Evolutionary conservation across 1,140 invertebrate species (phyloP).

Genomic region (Apolygus lucorum): DNA sequence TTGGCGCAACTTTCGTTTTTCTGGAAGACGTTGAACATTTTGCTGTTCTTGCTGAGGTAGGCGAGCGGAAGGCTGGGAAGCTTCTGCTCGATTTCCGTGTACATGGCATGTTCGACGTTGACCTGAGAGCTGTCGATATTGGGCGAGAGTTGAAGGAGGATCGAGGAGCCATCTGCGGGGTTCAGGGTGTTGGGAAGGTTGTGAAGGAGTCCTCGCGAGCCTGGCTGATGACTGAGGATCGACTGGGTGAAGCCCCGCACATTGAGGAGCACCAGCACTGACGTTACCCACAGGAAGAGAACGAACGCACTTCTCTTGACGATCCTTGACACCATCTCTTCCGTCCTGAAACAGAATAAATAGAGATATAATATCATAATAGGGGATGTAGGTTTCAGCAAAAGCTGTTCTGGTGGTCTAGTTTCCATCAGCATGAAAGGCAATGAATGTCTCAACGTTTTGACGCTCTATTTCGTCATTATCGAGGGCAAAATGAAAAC

Average conservation of each 20-base stretch:
- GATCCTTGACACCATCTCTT: constrained; percentile 26
- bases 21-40: constrained; percentile 58
- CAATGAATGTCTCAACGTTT: no score
- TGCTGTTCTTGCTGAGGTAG: constrained; percentile 65
- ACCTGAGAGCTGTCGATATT: constrained; percentile 56
- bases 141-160: constrained; percentile 42
- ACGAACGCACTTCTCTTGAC: constrained; percentile 30
- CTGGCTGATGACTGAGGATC: constrained; percentile 16
- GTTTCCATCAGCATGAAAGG: not conserved
- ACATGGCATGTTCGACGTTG: constrained; percentile 63
- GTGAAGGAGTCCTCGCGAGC: constrained; percentile 9
- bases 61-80: constrained; percentile 72
- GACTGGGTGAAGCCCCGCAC: constrained; percentile 25
- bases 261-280: constrained; percentile 30
- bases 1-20: constrained; percentile 65
- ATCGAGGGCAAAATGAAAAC: no score
- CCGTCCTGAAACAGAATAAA: not conserved
- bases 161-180: constrained; percentile 16
- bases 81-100: constrained; percentile 62
- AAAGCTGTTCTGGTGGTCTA: not conserved
- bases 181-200: constrained; percentile 17
- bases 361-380: not conserved
- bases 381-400: not conserved
- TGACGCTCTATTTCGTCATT: no score
- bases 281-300: constrained; percentile 31